These are phyloP conservation scores for Chelonoidis abingdonii DNA, from an alignment of 2,113 vertebrate genomes.

Conservation along the genomic window DNA sequence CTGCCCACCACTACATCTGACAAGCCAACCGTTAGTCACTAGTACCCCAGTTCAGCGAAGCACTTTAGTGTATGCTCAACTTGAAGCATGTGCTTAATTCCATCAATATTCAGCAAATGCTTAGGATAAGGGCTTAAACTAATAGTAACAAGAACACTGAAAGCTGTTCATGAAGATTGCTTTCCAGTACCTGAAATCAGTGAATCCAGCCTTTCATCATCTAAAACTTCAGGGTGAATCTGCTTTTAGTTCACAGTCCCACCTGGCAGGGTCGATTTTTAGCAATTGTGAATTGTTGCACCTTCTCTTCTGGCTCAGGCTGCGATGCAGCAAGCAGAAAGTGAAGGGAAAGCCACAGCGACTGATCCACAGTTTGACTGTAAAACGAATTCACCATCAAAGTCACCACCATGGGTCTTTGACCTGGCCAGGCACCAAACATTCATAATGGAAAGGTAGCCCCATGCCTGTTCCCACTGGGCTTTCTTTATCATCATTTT, in stretches of 20 bases:
- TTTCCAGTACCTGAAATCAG: neutral
- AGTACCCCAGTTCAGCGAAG: too few relatives aligned
- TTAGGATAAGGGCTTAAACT: neutral
- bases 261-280: accelerated
- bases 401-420: neutral
- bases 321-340: neutral
- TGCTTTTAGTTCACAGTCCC: neutral
- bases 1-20: neutral
- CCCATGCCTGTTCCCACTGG: neutral
- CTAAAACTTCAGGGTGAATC: neutral
- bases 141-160: neutral
- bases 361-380: neutral
- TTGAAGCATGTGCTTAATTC: neutral
- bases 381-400: neutral
- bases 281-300: neutral
- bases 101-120: neutral
- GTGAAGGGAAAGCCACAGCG: neutral
- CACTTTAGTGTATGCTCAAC: neutral
- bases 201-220: neutral
- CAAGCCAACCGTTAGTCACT: neutral
- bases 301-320: neutral
- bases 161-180: neutral
- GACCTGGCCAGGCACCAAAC: neutral
- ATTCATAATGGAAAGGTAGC: accelerated
- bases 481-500: neutral